Evolutionary conservation across 2,113 vertebrate genomes (phyloP).

Genomic region (Odocoileus virginianus): DNA sequence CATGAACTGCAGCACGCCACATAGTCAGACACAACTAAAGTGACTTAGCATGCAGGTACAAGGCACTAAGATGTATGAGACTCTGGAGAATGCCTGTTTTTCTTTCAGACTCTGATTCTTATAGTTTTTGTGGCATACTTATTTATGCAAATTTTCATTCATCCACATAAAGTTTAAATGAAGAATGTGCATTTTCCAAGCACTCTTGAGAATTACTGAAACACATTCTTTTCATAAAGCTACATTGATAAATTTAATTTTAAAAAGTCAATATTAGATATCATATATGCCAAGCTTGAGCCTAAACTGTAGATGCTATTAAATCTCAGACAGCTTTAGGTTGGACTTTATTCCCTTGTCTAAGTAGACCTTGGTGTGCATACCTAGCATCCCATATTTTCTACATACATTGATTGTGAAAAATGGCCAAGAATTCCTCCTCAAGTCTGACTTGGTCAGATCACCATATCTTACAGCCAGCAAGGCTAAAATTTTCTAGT

Average conservation of each 20-base stretch:
- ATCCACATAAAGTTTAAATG: not conserved
- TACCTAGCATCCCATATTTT: not conserved
- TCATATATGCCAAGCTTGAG: not conserved
- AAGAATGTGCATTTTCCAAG: not conserved
- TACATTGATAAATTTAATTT: not conserved
- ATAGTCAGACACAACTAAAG: not conserved
- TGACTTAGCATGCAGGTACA: not conserved
- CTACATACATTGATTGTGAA: not conserved
- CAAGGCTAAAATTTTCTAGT: not conserved
- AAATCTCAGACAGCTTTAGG: not conserved
- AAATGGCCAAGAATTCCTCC: not conserved
- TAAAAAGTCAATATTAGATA: not conserved
- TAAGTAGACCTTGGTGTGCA: not conserved
- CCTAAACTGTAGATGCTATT: not conserved
- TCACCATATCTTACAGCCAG: not conserved
- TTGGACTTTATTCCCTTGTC: not conserved
- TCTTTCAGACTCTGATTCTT: not conserved
- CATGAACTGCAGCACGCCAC: not conserved
- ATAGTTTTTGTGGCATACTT: not conserved
- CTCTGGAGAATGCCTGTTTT: not conserved
- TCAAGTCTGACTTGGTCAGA: not conserved
- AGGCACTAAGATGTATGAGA: not conserved
- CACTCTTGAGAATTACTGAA: not conserved
- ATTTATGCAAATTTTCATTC: not conserved
- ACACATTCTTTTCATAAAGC: not conserved